A percentile compares a stretch with the other conserved stretches of the same genome.
Evolutionary conservation across 2,888 invertebrate species (phyloP).

Genomic region (Creontiades dilutus): DNA sequence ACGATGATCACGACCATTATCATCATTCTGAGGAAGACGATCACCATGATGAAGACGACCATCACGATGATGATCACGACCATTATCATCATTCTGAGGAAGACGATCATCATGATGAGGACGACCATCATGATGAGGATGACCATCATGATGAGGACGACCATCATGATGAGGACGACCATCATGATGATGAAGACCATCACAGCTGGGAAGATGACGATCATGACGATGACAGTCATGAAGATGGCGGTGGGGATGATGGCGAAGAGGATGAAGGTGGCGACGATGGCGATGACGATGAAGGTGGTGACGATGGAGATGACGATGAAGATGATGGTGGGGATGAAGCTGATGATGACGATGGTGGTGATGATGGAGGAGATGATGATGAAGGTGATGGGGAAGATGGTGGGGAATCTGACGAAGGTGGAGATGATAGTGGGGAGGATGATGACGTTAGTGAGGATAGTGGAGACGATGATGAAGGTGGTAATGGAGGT

Average conservation of each 20-base stretch:
- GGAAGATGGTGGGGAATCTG: background rate
- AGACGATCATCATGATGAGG: background rate
- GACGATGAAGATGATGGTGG: slow-evolving; percentile 80
- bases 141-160: background rate
- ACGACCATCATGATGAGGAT: background rate
- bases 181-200: slow-evolving; percentile 76
- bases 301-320: slow-evolving; percentile 79
- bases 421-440: background rate
- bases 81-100: background rate
- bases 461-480: background rate
- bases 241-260: slow-evolving; percentile 79
- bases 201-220: slow-evolving; percentile 77
- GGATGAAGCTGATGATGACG: slow-evolving; percentile 78
- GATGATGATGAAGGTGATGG: slow-evolving; percentile 77
- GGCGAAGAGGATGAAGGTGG: slow-evolving; percentile 79
- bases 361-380: slow-evolving; percentile 79
- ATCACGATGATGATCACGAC: background rate
- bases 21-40: background rate
- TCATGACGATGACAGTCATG: slow-evolving; percentile 78
- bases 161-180: background rate
- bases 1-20: background rate
- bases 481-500: background rate
- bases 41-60: background rate
- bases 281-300: slow-evolving; percentile 79
- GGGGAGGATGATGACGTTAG: background rate